A percentile compares a stretch with the other conserved stretches of the same genome.
These are phyloP conservation scores for cattle (Bos taurus) DNA, from an alignment of 2,113 vertebrate species.

Conservation along the genomic window ARS-UCD2.0 NC_037344.1:58287501-58288000, in stretches of 20 bases:
- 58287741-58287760: slow-evolving; percentile 63
- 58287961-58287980: slow-evolving; percentile 60
- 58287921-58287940: slow-evolving; percentile 77
- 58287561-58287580: background rate
- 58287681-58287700: background rate
- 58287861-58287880: slow-evolving; percentile 83
- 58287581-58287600: background rate
- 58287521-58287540: background rate
- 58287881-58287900: slow-evolving; percentile 76
- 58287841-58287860: slow-evolving; percentile 83
- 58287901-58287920: slow-evolving; percentile 85
- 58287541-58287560: background rate
- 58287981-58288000: slow-evolving; percentile 36
- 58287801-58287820: slow-evolving; percentile 78
- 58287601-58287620: background rate
- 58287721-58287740: slow-evolving; percentile 23
- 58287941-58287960: slow-evolving; percentile 35
- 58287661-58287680: background rate
- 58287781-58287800: slow-evolving; percentile 74
- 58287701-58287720: background rate
- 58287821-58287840: slow-evolving; percentile 85
- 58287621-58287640: background rate
- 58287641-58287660: background rate
- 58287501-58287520: background rate
- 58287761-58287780: slow-evolving; percentile 68